Conservation (phyloP, 2,888 invertebrate species). For the Strigamia crassipes region DNA sequence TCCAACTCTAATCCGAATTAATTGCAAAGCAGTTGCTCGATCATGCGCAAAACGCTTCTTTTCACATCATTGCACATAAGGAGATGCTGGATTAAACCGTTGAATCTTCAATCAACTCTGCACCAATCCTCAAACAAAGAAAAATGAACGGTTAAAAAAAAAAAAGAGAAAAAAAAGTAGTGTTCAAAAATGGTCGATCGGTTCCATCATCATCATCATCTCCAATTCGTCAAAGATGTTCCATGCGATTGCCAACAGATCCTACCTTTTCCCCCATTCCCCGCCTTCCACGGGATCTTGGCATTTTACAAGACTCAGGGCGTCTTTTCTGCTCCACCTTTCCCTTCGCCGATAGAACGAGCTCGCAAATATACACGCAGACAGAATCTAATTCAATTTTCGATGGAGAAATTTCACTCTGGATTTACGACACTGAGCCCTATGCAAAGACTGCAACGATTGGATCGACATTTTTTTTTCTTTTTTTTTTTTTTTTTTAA, state of each 20-base stretch:
- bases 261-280: background rate
- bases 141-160: background rate
- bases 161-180: background rate
- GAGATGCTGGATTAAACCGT: conserved; percentile 38
- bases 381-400: conserved; percentile 40
- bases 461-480: background rate
- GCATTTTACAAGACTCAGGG: conserved; percentile 26
- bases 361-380: conserved; percentile 36
- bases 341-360: background rate
- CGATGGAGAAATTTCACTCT: conserved; percentile 38
- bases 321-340: conserved; percentile 37
- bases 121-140: conserved; percentile 29
- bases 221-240: conserved; percentile 34
- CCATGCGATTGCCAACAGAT: conserved; percentile 27
- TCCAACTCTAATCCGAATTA: conserved; percentile 37
- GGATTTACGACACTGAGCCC: conserved; percentile 33
- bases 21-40: conserved; percentile 40
- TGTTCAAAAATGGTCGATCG: background rate
- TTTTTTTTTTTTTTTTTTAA: background rate
- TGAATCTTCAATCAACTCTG: conserved; percentile 40
- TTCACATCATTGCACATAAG: conserved; percentile 35
- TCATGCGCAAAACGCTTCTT: conserved; percentile 38
- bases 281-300: background rate
- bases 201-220: conserved; percentile 1
- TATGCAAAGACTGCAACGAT: conserved; percentile 12